Evolutionary conservation across 2,888 invertebrate species (phyloP), one percentile per base, ranked within the genome.

Genomic region (Plebejus argus): DNA sequence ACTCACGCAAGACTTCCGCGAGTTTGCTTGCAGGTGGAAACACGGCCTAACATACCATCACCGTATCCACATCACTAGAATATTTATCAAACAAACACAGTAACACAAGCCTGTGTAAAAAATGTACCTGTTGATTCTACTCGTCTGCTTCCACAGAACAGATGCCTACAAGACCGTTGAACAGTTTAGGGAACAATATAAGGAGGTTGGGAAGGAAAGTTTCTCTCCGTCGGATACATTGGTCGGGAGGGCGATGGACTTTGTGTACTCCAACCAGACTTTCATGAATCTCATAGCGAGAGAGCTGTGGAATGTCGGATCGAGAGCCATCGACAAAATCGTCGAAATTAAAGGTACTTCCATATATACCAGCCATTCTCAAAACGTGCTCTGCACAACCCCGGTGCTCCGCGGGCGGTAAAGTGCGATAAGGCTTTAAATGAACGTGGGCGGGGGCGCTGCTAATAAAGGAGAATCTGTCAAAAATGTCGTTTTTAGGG

Each of bases 221-320:
- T 86, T 86, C 66, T 87, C 81, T 35, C 82, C 86, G 0, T 84
- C 90, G 2, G 92, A 92, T 72, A 79, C 82, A 0, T 78, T 89
- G 10, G 89, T 91, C 1, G 91, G 91, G 0, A 90, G 88, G 78
- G 91, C 90, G 0, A 90, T 92, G 88, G 90, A 92, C 79, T 90
- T 91, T 5, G 86, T 91, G 1, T 90, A 92, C 80, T 92, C 92
- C 0, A 91, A 92, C 77, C 88, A 84, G 81, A 91, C 91, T 0
- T 81, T 93, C 7, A 91, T 93, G 92, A 89, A 86, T 78, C 82
- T 92, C 53, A 83, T 93, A 1, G 93, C 92, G 0, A 84, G 88
- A 56, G 92, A 92, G 76, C 80, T 93, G 15, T 93, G 92, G 93
- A 90, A 91, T 61, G 82, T 91, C 4, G 93, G 93, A 0, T 87